phyloP scores from a whole-genome alignment of 2,113 vertebrate genomes.

The Sylvilagus bachmani region DNA sequence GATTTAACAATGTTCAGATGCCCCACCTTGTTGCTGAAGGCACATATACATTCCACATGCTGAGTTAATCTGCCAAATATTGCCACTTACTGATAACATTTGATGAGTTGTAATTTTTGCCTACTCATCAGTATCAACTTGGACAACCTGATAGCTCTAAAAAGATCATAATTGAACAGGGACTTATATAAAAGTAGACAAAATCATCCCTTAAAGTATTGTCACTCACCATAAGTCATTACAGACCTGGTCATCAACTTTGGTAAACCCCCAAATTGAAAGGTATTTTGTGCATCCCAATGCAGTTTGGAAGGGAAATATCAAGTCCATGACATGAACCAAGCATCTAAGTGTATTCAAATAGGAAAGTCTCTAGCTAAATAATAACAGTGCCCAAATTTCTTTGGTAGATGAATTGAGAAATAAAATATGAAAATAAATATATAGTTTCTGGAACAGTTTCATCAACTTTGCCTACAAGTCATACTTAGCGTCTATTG shows the following conservation, averaged over 20 bases:
- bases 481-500: conserved; percentile 60
- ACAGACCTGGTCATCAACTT: neutral
- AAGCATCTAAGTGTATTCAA: neutral
- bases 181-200: neutral
- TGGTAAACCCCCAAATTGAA: neutral
- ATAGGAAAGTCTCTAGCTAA: neutral
- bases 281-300: neutral
- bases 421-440: neutral
- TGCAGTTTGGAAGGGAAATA: neutral
- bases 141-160: neutral
- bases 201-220: neutral
- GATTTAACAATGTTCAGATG: neutral
- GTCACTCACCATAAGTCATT: neutral
- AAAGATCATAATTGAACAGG: neutral
- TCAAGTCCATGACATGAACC: neutral
- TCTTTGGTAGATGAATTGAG: neutral
- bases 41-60: no score
- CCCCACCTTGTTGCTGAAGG: neutral
- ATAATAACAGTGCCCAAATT: neutral
- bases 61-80: neutral
- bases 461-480: conserved; percentile 65
- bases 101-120: neutral
- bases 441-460: neutral
- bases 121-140: neutral
- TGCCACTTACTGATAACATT: neutral